Evolutionary conservation across 2,113 vertebrate genomes (phyloP).

Genomic region (Noturus placidus): DNA sequence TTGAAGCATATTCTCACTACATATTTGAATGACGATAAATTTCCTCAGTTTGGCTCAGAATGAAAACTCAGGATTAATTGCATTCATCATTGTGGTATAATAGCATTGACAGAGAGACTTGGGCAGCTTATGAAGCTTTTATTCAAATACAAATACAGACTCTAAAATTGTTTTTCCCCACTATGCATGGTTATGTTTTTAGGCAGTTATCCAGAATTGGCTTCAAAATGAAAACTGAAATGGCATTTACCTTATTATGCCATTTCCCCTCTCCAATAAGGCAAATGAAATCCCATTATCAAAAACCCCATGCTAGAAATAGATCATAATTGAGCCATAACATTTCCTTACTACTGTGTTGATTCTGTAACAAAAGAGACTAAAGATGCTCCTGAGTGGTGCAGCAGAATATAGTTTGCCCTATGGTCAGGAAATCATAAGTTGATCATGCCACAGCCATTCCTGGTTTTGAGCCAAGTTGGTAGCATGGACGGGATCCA

Average conservation of each 20-base stretch:
- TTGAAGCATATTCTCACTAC: neutral
- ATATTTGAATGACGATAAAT: neutral
- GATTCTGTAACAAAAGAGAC: neutral
- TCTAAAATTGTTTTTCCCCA: neutral
- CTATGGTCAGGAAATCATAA: neutral
- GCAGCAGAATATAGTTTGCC: neutral
- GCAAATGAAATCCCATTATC: neutral
- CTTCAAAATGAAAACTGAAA: neutral
- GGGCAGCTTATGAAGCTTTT: neutral
- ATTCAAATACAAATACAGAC: neutral
- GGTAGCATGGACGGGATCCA: neutral
- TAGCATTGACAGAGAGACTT: neutral
- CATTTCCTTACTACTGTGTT: neutral
- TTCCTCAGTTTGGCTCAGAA: neutral
- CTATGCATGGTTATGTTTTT: neutral
- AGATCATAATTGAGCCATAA: neutral
- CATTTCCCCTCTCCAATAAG: neutral
- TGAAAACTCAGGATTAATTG: neutral
- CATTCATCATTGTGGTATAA: neutral
- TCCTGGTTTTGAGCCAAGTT: too few species aligned
- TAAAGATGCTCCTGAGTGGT: neutral
- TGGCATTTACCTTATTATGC: neutral
- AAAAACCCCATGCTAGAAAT: neutral
- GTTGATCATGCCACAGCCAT: neutral
- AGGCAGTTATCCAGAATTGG: neutral